A percentile compares a stretch with the other conserved stretches of the same genome.
Evolutionary conservation across 2,888 invertebrate genomes (phyloP).

Genomic region (Ormia ochracea): DNA sequence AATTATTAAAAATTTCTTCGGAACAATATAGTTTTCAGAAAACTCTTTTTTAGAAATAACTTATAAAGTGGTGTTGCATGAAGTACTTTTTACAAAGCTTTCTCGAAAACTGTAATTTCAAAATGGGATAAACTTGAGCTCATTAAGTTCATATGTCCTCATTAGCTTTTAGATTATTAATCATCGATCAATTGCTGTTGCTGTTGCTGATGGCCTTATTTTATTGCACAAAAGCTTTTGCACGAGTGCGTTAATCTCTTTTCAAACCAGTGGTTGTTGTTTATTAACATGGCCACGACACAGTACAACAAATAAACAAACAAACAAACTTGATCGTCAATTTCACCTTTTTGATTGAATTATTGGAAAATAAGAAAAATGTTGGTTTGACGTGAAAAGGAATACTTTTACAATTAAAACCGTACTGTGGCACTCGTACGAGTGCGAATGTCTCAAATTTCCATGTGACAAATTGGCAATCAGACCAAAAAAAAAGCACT

Average conservation of each 20-base stretch:
- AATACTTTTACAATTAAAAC: constrained; percentile 24
- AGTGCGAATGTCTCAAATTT: constrained; percentile 20
- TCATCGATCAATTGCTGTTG: constrained; percentile 12
- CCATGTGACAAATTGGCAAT: constrained; percentile 36
- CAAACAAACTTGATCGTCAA: constrained; percentile 11
- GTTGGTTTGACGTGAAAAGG: background rate
- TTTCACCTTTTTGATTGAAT: constrained; percentile 38
- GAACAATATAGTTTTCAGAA: too few relatives aligned
- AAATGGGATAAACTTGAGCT: too few relatives aligned
- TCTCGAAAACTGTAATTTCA: too few relatives aligned
- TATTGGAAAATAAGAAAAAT: background rate
- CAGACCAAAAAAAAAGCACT: background rate
- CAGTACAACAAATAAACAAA: background rate
- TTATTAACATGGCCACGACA: constrained; percentile 12
- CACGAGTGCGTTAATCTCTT: background rate
- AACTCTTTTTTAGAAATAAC: too few relatives aligned
- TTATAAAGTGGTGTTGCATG: too few relatives aligned
- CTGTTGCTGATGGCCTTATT: too few relatives aligned
- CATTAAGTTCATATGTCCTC: background rate
- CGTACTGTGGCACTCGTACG: constrained; percentile 34
- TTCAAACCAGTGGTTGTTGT: constrained; percentile 11
- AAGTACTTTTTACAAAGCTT: too few relatives aligned
- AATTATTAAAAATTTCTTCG: too few relatives aligned
- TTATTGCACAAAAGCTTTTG: background rate
- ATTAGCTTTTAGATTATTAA: background rate